phyloP scores from a whole-genome alignment of 2,797 vertebrate genomes.

The Labeo calbasu region DNA sequence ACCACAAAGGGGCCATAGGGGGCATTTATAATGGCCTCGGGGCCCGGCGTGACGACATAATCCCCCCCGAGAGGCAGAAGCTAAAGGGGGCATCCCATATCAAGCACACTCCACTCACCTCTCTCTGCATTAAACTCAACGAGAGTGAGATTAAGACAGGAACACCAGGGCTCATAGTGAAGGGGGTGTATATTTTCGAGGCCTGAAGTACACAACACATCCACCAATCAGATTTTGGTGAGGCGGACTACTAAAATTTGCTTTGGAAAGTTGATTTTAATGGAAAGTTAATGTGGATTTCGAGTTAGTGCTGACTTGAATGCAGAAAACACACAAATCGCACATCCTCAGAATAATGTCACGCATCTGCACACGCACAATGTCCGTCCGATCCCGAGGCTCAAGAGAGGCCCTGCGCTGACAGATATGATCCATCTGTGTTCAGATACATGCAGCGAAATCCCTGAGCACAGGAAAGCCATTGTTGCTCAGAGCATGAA shows the following conservation, averaged over 20 bases:
- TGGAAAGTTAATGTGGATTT: background rate
- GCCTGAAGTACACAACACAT: background rate
- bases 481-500: constrained; percentile 67
- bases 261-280: background rate
- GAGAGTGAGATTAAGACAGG: constrained; percentile 50
- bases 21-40: constrained; percentile 81
- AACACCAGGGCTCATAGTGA: background rate
- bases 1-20: constrained; percentile 75
- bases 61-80: constrained; percentile 70
- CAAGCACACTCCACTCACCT: constrained; percentile 74
- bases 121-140: constrained; percentile 54
- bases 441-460: constrained; percentile 72
- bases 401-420: constrained; percentile 72
- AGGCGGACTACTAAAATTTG: background rate
- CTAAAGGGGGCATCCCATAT: constrained; percentile 69
- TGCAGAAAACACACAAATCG: constrained; percentile 44
- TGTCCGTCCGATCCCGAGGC: constrained; percentile 65
- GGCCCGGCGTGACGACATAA: constrained; percentile 80
- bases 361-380: constrained; percentile 36
- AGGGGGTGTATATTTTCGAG: background rate
- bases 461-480: constrained; percentile 76
- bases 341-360: constrained; percentile 21
- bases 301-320: constrained; percentile 5
- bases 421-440: constrained; percentile 72
- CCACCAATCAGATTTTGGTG: background rate